phyloP scores from a whole-genome alignment of 2,113 vertebrate genomes.

The Psephotus haematonotus region DNA sequence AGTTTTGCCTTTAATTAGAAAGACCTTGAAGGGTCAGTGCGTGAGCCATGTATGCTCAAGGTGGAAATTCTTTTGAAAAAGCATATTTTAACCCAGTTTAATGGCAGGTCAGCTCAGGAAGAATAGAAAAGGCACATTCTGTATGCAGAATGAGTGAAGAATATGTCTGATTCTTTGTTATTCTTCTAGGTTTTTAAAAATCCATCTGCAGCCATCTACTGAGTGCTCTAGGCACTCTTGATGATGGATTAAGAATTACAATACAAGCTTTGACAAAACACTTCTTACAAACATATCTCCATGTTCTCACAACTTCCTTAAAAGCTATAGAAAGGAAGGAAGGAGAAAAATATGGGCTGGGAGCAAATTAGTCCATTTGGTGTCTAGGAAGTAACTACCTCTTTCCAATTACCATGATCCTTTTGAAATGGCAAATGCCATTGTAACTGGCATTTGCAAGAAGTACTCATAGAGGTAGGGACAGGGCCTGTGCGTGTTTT shows the following conservation, averaged over 20 bases:
- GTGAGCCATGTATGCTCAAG: background rate
- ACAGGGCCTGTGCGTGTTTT: background rate
- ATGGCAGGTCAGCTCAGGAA: background rate
- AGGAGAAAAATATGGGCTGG: background rate
- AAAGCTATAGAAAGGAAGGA: background rate
- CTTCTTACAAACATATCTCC: background rate
- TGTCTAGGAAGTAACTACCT: background rate
- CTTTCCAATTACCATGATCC: background rate
- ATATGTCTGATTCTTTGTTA: background rate
- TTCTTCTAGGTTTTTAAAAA: background rate
- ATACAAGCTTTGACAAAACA: background rate
- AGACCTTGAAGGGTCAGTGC: constrained; percentile 7
- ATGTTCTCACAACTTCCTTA: background rate
- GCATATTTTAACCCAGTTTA: background rate
- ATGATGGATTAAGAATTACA: background rate
- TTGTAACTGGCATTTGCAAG: background rate
- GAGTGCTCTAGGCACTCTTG: background rate
- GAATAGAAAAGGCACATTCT: background rate
- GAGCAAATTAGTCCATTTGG: background rate
- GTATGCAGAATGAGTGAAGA: background rate
- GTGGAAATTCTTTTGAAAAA: background rate
- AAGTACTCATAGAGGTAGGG: background rate
- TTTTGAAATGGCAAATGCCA: background rate
- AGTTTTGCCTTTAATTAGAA: background rate
- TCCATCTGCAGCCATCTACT: background rate